These are phyloP conservation scores for Denticeps clupeoides DNA, from an alignment of 2,797 vertebrate genomes.

Conservation along the genomic window DNA sequence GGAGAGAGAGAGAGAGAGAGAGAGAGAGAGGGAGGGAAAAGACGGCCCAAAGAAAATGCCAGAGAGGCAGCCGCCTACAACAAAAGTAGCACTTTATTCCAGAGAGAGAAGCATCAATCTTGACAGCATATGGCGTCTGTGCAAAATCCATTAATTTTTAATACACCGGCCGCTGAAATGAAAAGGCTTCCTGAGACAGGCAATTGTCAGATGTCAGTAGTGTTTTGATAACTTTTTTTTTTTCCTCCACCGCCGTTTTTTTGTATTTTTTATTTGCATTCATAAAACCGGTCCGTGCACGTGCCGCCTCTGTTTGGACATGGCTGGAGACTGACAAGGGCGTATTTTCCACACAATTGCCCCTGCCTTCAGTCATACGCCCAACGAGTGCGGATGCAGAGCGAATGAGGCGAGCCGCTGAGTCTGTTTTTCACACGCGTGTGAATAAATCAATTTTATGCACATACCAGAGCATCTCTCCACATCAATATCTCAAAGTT, in stretches of 20 bases:
- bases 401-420: conserved; percentile 3
- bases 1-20: background rate
- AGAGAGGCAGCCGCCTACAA: conserved; percentile 33
- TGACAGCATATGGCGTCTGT: conserved; percentile 61
- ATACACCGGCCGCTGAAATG: conserved; percentile 59
- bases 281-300: conserved; percentile 46
- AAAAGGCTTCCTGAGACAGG: conserved; percentile 62
- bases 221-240: conserved; percentile 69
- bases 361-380: conserved; percentile 30
- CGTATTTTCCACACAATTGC: conserved; percentile 54
- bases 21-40: background rate
- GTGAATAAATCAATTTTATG: no score
- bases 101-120: conserved; percentile 57
- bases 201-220: conserved; percentile 67
- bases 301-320: conserved; percentile 48
- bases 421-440: no score
- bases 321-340: conserved; percentile 45
- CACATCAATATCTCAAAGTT: no score
- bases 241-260: conserved; percentile 47
- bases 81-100: conserved; percentile 56
- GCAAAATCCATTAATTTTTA: conserved; percentile 71
- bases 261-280: conserved; percentile 60
- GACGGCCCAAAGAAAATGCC: background rate
- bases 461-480: no score
- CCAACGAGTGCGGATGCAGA: background rate